A percentile compares a stretch with the other conserved stretches of the same genome.
Conservation (phyloP, 2,113 vertebrate genomes). For the Hippocampus abdominalis region DNA sequence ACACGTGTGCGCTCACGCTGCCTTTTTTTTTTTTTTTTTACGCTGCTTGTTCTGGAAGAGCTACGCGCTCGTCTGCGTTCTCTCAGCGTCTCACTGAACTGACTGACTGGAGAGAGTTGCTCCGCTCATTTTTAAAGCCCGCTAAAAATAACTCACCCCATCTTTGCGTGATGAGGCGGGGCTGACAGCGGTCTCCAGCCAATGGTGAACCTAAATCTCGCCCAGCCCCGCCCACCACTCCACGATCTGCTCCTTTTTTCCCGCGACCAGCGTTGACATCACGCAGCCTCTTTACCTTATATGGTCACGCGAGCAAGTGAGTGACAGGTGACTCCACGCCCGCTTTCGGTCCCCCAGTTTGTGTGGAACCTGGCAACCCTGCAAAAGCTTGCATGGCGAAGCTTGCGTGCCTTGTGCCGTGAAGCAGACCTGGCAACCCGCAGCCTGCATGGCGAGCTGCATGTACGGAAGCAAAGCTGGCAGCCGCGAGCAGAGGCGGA, state of each 20-base stretch:
- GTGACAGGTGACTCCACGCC: neutral
- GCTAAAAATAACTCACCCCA: slow-evolving; percentile 11
- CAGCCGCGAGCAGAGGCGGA: slow-evolving; percentile 4
- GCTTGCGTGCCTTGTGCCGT: neutral
- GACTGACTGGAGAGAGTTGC: neutral
- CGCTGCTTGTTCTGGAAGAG: neutral
- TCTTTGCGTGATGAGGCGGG: neutral
- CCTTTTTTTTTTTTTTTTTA: neutral
- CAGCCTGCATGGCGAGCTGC: slow-evolving; percentile 11
- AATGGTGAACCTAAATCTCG: neutral
- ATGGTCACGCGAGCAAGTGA: neutral
- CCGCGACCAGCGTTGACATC: neutral
- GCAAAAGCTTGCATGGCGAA: neutral
- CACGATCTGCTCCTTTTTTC: neutral
- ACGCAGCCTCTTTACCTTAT: neutral
- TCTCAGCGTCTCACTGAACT: neutral
- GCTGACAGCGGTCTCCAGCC: neutral
- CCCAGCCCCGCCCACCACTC: neutral
- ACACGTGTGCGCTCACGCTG: neutral
- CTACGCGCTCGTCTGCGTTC: neutral
- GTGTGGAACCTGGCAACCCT: slow-evolving; percentile 1
- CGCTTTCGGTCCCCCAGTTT: neutral
- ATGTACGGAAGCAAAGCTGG: slow-evolving; percentile 2
- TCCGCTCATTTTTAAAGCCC: neutral
- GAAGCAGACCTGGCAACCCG: slow-evolving; percentile 6